Conservation (phyloP, 2,113 vertebrate genomes). For the Pontoporia blainvillei region DNA sequence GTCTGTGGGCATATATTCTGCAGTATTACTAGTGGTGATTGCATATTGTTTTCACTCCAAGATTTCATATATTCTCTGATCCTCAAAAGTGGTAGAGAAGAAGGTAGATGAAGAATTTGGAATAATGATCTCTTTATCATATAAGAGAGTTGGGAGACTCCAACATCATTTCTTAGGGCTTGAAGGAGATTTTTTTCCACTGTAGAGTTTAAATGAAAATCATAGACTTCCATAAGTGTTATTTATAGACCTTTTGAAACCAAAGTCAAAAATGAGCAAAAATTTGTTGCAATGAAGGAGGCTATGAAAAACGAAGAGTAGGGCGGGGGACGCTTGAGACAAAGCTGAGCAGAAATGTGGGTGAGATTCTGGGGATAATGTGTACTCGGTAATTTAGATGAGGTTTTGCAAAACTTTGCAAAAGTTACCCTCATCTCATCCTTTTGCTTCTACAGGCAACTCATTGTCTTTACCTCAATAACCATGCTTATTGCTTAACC, state of each 20-base stretch:
- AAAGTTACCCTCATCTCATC: not conserved
- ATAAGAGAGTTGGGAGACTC: not conserved
- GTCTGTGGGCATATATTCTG: not conserved
- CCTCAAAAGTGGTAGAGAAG: not conserved
- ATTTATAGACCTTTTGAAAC: not conserved
- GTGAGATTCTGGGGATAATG: not conserved
- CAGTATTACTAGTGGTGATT: not conserved
- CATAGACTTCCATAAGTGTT: not conserved
- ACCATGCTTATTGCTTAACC: not conserved
- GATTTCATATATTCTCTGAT: not conserved
- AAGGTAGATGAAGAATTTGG: not conserved
- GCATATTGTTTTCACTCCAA: not conserved
- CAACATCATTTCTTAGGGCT: not conserved
- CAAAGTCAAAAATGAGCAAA: not conserved
- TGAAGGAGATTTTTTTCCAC: not conserved
- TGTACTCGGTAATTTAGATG: not conserved
- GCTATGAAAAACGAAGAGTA: not conserved
- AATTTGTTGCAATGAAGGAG: not conserved
- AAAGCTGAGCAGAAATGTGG: not conserved
- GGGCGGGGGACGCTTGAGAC: not conserved
- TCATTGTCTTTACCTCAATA: not conserved
- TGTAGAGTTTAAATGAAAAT: constrained; percentile 24
- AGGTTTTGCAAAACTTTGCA: not conserved
- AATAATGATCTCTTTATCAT: not conserved
- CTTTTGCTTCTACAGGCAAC: not conserved